Evolutionary conservation across 2,113 vertebrate genomes (phyloP).

Genomic region (Anarrhichthys ocellatus): DNA sequence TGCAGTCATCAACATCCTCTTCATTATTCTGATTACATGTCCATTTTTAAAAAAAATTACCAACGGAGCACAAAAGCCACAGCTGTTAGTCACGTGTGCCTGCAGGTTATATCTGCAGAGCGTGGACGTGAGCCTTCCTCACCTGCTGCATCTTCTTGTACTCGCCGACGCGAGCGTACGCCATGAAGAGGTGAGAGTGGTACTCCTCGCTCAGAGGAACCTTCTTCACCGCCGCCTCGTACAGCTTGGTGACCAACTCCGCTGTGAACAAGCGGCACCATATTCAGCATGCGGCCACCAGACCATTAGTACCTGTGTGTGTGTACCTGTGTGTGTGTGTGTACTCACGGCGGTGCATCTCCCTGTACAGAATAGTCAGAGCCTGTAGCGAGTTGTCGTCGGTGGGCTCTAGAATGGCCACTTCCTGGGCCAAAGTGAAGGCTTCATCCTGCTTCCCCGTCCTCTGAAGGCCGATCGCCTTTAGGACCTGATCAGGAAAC

Average conservation of each 20-base stretch:
- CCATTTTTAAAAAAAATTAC: not conserved
- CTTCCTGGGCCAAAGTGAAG: conserved; percentile 93
- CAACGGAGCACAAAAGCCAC: conserved; percentile 5
- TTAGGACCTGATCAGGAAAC: conserved; percentile 88
- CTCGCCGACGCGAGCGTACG: conserved; percentile 96
- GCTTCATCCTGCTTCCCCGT: conserved; percentile 98
- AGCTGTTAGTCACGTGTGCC: not conserved
- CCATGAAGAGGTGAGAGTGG: conserved; percentile 99
- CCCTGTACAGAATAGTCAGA: conserved; percentile 96
- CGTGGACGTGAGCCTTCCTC: conserved; percentile 13
- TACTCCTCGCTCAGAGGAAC: conserved; percentile 98
- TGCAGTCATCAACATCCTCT: conserved; percentile 23
- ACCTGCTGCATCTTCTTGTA: conserved; percentile 99
- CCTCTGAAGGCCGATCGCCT: conserved; percentile 97
- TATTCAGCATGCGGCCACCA: not conserved
- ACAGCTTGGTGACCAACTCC: conserved; percentile 97
- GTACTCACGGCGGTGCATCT: conserved; percentile 97
- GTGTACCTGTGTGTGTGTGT: not conserved
- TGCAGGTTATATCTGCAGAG: not conserved
- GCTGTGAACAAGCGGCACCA: conserved; percentile 79
- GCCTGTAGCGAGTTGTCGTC: conserved; percentile 98
- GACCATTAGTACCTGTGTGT: too few relatives aligned
- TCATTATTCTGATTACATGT: conserved; percentile 9
- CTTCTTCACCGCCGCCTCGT: conserved; percentile 97
- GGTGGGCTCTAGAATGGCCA: conserved; percentile 93